phyloP scores from a whole-genome alignment of 2,888 invertebrate genomes.

The Siphonodentalium dalli region DNA sequence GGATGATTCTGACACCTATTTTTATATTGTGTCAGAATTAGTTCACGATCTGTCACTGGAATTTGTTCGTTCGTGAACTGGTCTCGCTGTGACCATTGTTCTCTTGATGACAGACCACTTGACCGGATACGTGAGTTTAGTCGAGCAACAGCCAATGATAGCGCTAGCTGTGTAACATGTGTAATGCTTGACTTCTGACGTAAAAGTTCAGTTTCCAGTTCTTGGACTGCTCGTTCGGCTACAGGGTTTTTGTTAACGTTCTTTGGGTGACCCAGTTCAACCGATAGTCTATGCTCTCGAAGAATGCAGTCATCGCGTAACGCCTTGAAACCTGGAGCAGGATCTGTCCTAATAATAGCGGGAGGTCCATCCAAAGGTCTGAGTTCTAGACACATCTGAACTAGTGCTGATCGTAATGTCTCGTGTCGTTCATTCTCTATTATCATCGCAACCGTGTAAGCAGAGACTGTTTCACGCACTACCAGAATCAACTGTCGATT shows the following conservation, averaged over 20 bases:
- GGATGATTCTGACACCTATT: constrained; percentile 25
- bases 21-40: constrained; percentile 23
- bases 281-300: constrained; percentile 10
- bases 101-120: constrained; percentile 30
- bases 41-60: constrained; percentile 21
- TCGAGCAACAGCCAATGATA: constrained; percentile 20
- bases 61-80: constrained; percentile 33
- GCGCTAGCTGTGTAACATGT: constrained; percentile 13
- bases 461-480: constrained; percentile 29
- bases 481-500: constrained; percentile 26
- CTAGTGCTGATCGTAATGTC: constrained; percentile 20
- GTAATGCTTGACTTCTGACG: constrained; percentile 25
- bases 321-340: constrained; percentile 29
- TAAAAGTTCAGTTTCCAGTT: constrained; percentile 36
- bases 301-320: constrained; percentile 26
- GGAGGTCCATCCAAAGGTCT: constrained; percentile 29
- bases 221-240: constrained; percentile 38
- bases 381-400: constrained; percentile 18
- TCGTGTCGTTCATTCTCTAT: constrained; percentile 19
- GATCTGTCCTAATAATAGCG: constrained; percentile 32
- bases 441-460: constrained; percentile 21
- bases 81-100: constrained; percentile 32
- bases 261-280: constrained; percentile 32
- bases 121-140: constrained; percentile 32
- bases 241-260: constrained; percentile 44